These are phyloP conservation scores for Hipposideros larvatus DNA, from an alignment of 2,797 vertebrate species.

Conservation along the genomic window DNA sequence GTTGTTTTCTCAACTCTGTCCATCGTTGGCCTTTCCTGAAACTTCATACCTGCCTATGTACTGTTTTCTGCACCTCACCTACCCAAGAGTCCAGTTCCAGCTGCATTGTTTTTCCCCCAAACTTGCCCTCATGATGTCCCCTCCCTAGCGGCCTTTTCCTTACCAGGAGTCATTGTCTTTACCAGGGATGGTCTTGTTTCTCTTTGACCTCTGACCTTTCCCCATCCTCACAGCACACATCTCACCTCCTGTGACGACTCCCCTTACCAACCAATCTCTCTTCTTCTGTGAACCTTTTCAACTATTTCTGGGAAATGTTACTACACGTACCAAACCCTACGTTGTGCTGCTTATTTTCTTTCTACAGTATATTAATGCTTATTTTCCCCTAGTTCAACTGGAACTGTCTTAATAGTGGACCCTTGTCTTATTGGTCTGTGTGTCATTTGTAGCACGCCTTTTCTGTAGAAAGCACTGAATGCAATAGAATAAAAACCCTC, in stretches of 20 bases:
- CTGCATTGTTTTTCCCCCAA: neutral
- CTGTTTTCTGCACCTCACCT: neutral
- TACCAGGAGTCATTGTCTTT: neutral
- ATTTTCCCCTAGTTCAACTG: neutral
- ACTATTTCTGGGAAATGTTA: neutral
- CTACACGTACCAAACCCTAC: accelerated
- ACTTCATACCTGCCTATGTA: no score
- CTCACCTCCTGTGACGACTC: neutral
- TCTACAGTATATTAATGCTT: neutral
- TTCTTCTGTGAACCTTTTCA: neutral
- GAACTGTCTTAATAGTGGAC: neutral
- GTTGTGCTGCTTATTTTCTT: neutral
- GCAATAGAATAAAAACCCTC: neutral
- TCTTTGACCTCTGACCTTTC: accelerated
- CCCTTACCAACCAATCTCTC: neutral
- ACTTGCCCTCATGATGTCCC: neutral
- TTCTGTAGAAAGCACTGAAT: neutral
- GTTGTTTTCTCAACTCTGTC: neutral
- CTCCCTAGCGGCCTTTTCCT: neutral
- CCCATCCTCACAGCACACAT: no score
- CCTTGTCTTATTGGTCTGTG: neutral
- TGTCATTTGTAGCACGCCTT: neutral
- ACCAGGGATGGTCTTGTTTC: neutral
- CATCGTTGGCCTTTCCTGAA: neutral
- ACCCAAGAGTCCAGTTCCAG: neutral